Conservation (phyloP, 2,797 vertebrate genomes). For the Setipinna tenuifilis region DNA sequence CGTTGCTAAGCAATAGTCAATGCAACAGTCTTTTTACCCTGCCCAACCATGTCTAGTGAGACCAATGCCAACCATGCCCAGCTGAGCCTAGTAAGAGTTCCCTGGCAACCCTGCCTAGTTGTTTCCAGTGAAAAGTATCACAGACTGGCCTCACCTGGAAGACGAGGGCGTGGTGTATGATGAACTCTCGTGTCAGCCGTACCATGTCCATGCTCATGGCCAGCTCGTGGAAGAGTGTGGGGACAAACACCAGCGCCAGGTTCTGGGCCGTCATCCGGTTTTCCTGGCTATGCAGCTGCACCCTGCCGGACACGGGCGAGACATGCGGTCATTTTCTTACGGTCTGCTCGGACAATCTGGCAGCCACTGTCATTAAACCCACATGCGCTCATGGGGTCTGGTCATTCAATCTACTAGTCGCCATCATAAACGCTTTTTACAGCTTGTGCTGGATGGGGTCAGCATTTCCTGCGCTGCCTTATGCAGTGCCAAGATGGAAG, state of each 20-base stretch:
- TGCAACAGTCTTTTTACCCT: not conserved
- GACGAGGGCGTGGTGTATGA: slow-evolving; percentile 70
- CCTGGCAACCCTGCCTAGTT: not conserved
- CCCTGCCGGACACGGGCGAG: slow-evolving; percentile 55
- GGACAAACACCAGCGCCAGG: slow-evolving; percentile 75
- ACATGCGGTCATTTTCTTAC: not conserved
- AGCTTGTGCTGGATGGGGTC: too few species aligned
- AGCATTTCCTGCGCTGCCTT: too few species aligned
- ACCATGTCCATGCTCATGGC: slow-evolving; percentile 67
- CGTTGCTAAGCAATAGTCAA: not conserved
- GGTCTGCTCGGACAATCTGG: not conserved
- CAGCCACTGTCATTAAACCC: not conserved
- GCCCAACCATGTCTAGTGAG: too few species aligned
- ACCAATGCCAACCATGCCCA: too few species aligned
- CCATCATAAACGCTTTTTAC: too few species aligned
- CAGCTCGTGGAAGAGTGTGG: slow-evolving; percentile 69
- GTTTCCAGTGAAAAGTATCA: not conserved
- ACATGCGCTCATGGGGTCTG: too few species aligned
- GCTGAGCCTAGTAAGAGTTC: too few species aligned
- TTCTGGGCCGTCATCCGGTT: slow-evolving; percentile 79
- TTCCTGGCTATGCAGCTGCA: slow-evolving; percentile 72
- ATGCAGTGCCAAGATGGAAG: too few species aligned
- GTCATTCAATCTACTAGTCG: too few species aligned
- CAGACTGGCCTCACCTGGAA: slow-evolving; percentile 63
- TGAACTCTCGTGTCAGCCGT: slow-evolving; percentile 71